Base-by-base conservation (phyloP, 2,888 invertebrate species). In the Drosophila prostipennis region DNA sequence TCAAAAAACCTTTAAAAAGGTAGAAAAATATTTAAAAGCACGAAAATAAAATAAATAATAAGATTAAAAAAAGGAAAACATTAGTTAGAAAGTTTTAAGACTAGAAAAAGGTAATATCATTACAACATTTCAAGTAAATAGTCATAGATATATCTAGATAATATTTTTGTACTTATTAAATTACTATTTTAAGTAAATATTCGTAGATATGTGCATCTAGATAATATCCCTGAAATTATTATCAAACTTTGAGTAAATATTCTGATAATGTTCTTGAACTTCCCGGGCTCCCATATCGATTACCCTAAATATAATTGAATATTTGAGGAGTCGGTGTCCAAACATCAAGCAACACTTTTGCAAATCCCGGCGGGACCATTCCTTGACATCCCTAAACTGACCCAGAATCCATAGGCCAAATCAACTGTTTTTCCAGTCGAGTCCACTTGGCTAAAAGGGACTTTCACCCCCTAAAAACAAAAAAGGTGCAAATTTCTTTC, bases 321-420 rank as follows among this genome's bases (percentile, higher is more conserved):
- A 46, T 46, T 26, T 29, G 13, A 5, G 10, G 26, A 46, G 10
- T 46, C n/a, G 8, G 14, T 29, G 45, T 46, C 46, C 46, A 48
- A 32, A 32, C 29, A 29, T 5, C 26, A 10, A 10, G 26, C 5
- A 32, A 16, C 32, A 11, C 11, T 37, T 37, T n/a, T 14, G n/a
- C 2, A 14, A 39, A 14, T 10, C 55, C 57, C 57, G 10, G 3
- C n/a, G 57, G 56, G 29, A n/a, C 19, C 39, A 23, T 40, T 40
- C 29, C 4, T 8, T 32, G 57, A 55, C 57, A 58, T n/a, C 29
- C 11, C 19, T 2, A 3, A 58, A 58, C 56, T 58, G 57, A 55
- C 57, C 57, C 53, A 57, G n/a, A 37, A 54, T n/a, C 57, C 57
- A 57, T 57, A 57, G 29, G 37, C 57, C 26, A 39, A 57, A 57